A percentile compares a stretch with the other conserved stretches of the same genome.
Evolutionary conservation across 2,113 vertebrate genomes (phyloP).

Genomic region (Martes martes): DNA sequence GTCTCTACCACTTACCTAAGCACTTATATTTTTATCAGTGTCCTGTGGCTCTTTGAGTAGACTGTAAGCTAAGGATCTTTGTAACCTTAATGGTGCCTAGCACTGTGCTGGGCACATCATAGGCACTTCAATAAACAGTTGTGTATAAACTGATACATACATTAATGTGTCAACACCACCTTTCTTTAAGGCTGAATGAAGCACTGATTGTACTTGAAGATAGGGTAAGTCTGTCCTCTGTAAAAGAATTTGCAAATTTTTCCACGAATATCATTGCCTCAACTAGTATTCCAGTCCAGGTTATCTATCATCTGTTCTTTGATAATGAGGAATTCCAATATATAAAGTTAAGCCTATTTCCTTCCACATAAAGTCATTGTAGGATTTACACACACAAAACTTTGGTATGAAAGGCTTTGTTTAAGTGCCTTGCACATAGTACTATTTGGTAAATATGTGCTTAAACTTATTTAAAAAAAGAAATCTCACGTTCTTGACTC

Average conservation of each 20-base stretch:
- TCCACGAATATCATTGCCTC: neutral
- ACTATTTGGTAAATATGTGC: neutral
- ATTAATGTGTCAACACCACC: neutral
- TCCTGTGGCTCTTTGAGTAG: neutral
- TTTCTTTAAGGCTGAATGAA: neutral
- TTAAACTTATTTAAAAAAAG: neutral
- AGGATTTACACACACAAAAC: neutral
- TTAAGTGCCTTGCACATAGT: neutral
- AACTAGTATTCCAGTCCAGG: neutral
- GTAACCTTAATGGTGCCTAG: neutral
- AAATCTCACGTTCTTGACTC: neutral
- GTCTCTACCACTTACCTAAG: neutral
- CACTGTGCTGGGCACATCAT: neutral
- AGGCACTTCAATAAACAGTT: neutral
- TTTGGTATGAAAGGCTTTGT: constrained; percentile 5
- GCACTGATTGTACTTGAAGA: neutral
- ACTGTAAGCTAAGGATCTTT: neutral
- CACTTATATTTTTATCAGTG: neutral
- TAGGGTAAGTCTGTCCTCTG: neutral
- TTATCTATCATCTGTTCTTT: neutral
- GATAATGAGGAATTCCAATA: neutral
- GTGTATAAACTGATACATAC: neutral
- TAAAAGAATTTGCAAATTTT: neutral
- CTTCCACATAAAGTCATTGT: neutral
- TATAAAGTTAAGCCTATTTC: neutral